Conservation (phyloP, 30 jellyfish, hydroid and myxozoan genomes). For the Euphysa ruthae region DNA sequence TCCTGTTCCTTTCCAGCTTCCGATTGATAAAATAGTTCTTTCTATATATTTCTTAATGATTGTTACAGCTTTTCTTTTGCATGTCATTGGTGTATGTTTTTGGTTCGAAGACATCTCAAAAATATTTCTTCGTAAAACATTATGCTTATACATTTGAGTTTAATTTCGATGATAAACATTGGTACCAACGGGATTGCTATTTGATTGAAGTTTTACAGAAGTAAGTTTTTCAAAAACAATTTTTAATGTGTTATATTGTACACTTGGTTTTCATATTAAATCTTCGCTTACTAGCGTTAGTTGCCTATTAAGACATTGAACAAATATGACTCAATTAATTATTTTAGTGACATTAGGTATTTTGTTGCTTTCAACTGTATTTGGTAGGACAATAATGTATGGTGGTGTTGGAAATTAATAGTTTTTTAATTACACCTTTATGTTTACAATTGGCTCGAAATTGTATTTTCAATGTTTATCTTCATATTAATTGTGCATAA, state of each 20-base stretch:
- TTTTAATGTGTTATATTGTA: background rate
- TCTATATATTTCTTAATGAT: background rate
- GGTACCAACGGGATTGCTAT: slow-evolving; percentile 1
- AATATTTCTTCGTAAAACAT: slow-evolving; percentile 5
- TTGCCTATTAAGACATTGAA: background rate
- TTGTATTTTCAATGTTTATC: background rate
- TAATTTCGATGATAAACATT: slow-evolving; percentile 6
- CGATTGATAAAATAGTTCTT: background rate
- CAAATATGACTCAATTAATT: background rate
- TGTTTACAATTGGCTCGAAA: background rate
- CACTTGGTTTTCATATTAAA: slow-evolving; percentile 21
- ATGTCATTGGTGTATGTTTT: background rate
- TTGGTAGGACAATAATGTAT: background rate
- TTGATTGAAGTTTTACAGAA: background rate
- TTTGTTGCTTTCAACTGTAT: background rate
- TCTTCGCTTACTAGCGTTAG: background rate
- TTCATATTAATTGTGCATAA: background rate
- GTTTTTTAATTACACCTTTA: background rate
- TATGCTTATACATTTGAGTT: slow-evolving; percentile 2
- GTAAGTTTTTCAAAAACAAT: background rate
- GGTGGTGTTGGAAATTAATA: background rate
- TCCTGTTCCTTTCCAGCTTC: background rate
- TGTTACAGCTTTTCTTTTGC: background rate
- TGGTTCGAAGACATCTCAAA: background rate
- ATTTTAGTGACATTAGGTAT: too few relatives aligned